These are phyloP conservation scores for Polymixis lichenea DNA, from an alignment of 2,888 invertebrate genomes.

Conservation along the genomic window DNA sequence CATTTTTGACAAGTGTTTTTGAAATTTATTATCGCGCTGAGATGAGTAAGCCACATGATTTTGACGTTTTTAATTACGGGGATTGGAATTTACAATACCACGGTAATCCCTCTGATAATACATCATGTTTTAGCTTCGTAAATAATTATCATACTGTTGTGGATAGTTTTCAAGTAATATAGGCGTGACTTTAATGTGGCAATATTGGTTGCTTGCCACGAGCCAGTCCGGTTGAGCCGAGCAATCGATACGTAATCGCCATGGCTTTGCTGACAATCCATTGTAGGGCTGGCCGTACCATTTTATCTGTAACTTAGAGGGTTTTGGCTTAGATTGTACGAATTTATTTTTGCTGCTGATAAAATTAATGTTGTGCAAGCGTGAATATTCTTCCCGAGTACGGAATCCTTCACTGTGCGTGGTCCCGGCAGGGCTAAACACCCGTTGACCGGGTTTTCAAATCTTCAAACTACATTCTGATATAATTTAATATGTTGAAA, in stretches of 20 bases:
- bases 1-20: background rate
- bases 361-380: background rate
- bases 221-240: conserved; percentile 53
- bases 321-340: too few relatives aligned
- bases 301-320: background rate
- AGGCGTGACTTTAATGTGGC: conserved; percentile 33
- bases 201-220: conserved; percentile 36
- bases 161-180: conserved; percentile 23
- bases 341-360: background rate
- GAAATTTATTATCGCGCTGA: too few relatives aligned
- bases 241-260: conserved; percentile 59
- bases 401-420: background rate
- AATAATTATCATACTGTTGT: background rate
- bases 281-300: conserved; percentile 46
- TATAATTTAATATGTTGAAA: background rate
- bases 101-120: background rate
- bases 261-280: conserved; percentile 48
- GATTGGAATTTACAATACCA: background rate
- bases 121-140: background rate
- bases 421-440: background rate
- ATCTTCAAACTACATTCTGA: background rate
- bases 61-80: background rate
- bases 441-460: background rate
- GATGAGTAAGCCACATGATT: background rate
- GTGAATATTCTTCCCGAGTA: background rate